Evolutionary conservation across 2,797 vertebrate species (phyloP).

Genomic region (Phoebastria nigripes): DNA sequence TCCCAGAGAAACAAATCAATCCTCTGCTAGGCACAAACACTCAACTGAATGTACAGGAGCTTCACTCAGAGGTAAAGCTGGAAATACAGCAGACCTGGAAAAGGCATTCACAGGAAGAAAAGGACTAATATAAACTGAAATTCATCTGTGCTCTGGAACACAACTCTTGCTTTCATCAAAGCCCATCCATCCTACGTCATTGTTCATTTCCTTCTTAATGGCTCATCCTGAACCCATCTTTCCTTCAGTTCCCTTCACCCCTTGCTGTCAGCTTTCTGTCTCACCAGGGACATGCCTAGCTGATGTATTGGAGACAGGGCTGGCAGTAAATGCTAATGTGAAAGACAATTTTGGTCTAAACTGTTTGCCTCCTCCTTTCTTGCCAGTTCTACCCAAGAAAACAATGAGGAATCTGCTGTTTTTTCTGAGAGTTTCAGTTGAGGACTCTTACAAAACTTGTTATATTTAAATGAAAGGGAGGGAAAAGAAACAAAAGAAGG

Average conservation of each 20-base stretch:
- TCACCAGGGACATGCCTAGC: neutral
- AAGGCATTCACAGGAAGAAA: neutral
- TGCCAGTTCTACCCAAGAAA: neutral
- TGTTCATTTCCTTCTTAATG: neutral
- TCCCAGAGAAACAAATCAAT: neutral
- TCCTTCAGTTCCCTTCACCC: neutral
- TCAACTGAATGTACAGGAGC: neutral
- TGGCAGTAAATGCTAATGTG: neutral
- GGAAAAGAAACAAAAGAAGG: neutral
- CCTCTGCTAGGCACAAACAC: neutral
- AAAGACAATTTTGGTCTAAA: neutral
- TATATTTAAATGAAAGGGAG: neutral
- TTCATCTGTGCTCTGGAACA: neutral
- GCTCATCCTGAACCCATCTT: neutral
- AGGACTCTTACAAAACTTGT: neutral
- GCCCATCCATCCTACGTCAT: neutral
- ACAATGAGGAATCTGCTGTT: neutral
- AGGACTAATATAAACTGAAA: neutral
- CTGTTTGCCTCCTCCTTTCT: neutral
- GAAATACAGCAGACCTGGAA: neutral
- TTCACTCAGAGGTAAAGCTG: neutral
- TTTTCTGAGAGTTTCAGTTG: neutral
- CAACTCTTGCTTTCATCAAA: neutral
- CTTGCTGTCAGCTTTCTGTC: neutral
- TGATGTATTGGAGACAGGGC: neutral